These are phyloP conservation scores for Macquaria australasica DNA, from an alignment of 2,113 vertebrate genomes.

Conservation along the genomic window DNA sequence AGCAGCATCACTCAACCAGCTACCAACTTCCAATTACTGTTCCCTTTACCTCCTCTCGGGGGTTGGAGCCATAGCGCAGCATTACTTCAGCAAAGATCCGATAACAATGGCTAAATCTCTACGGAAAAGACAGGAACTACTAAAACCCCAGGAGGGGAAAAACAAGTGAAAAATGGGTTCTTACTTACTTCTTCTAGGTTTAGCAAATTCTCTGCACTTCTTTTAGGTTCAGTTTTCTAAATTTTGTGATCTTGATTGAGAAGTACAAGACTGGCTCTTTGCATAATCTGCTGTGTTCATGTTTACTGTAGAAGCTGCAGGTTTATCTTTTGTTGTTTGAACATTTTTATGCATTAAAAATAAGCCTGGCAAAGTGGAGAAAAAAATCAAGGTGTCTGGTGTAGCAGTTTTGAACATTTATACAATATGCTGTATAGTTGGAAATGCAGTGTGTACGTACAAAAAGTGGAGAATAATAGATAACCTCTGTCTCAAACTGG, in stretches of 20 bases:
- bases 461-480: constrained; percentile 1
- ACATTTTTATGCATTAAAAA: neutral
- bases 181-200: neutral
- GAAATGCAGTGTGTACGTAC: neutral
- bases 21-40: neutral
- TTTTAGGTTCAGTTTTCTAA: neutral
- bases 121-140: neutral
- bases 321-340: neutral
- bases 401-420: neutral
- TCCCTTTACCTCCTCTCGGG: neutral
- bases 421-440: neutral
- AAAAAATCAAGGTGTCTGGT: neutral
- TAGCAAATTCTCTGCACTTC: neutral
- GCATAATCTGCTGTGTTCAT: neutral
- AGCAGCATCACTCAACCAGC: neutral
- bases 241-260: neutral
- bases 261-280: neutral
- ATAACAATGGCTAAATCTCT: neutral
- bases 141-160: neutral
- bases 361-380: neutral
- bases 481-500: neutral
- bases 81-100: constrained; percentile 2
- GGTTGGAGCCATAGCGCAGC: neutral
- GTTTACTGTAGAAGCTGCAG: neutral
- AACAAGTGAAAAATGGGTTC: neutral